Percentiles rank a stretch among this genome's conserved stretches.
phyloP scores from a whole-genome alignment of 2,113 vertebrate genomes.

The Prionailurus viverrinus region DNA sequence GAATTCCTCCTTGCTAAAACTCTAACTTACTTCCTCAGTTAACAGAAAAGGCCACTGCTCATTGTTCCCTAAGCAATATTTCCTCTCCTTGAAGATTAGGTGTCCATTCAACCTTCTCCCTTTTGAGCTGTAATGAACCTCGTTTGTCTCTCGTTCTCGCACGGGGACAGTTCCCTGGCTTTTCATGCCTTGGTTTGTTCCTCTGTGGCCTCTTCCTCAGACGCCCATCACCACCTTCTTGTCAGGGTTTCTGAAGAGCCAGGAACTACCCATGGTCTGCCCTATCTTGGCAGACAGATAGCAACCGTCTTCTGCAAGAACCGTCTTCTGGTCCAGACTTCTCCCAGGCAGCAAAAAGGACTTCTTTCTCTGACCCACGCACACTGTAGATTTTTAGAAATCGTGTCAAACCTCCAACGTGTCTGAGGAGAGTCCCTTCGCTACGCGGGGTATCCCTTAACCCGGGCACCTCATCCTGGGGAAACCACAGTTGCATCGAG shows the following conservation, averaged over 20 bases:
- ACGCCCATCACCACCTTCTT: no score
- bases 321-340: not conserved
- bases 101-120: not conserved
- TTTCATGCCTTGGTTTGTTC: not conserved
- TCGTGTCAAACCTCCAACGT: not conserved
- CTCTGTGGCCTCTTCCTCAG: not conserved
- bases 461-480: accelerated
- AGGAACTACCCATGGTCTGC: not conserved
- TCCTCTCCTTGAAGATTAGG: not conserved
- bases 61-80: not conserved
- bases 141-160: not conserved
- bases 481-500: not conserved
- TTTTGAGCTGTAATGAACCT: not conserved
- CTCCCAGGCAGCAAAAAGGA: not conserved
- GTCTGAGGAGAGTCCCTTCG: not conserved
- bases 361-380: not conserved
- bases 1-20: not conserved
- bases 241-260: not conserved
- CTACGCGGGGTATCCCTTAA: not conserved
- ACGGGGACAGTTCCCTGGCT: not conserved
- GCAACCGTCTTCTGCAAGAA: accelerated
- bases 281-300: no score
- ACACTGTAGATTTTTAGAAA: accelerated
- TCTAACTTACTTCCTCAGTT: not conserved
- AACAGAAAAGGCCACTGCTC: not conserved